Base-by-base conservation (phyloP, 2,113 vertebrate species). In the Nannobrachium achirus region DNA sequence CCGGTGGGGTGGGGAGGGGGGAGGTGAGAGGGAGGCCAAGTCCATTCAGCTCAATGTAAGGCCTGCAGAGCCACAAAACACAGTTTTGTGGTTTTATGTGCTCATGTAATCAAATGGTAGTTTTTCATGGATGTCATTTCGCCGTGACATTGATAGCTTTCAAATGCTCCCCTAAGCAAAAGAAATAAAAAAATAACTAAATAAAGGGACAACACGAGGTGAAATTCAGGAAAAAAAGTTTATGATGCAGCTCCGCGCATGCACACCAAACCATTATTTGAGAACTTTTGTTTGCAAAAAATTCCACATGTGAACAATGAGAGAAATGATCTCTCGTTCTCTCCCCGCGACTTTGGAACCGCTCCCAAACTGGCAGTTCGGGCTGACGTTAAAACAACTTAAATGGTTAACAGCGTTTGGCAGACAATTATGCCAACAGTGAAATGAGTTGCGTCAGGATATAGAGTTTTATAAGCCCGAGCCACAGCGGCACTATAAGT, bases 401-500 rank as follows among this genome's bases (percentile, higher is more conserved):
- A 78, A 84, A 82, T 42, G 64, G 73, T 80, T 75, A 78, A 78
- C 62, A 79, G 66, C 67, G 71, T 63, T 83, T 84, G 78, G 79
- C 78, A 57, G 42, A 61, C 57, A 67, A 73, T 78, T 72, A 76
- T 75, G 77, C 73, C 76, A 84, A 69, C 66, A 78, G 63, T 71
- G 39, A 80, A 85, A 79, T 56, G 70, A 83, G 63, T 80, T 84
- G 63, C 52, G 7, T 81, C 61, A 78, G 57, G 49, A 33, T 20
- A 56, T 45, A 25, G 51, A 7, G 6, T 77, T 88, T 75, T 76
- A 82, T 71, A 70, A 74, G 56, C 72, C 63, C 25, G 2, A 80
- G 69, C 72, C 78, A 64, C 76, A 76, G 74, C 66, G 69, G 81
- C 71, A 60, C 52, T 77, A 41, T 71, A 71, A 77, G 48, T 72